Evolutionary conservation across 2,888 invertebrate species (phyloP).

Genomic region (Mimachlamys varia): DNA sequence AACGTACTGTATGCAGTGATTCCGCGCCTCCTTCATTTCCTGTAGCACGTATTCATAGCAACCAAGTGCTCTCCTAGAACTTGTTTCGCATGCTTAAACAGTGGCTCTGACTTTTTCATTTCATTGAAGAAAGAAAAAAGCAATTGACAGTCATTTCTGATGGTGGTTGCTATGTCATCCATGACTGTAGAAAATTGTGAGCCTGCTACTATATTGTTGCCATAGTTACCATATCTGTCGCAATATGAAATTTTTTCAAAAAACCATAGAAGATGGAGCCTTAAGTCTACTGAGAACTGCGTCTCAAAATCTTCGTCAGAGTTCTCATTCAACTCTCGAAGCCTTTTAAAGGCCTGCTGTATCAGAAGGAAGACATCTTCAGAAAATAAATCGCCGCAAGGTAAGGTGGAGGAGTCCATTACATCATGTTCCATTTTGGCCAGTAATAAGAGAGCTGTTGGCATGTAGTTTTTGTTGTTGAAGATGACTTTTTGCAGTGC

Average conservation of each 20-base stretch:
- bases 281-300: background rate
- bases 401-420: background rate
- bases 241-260: background rate
- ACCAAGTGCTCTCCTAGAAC: background rate
- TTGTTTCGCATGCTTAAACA: background rate
- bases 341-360: slow-evolving; percentile 4
- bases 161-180: background rate
- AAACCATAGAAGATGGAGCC: background rate
- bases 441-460: background rate
- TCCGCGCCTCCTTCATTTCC: background rate
- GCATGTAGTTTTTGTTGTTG: background rate
- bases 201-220: background rate
- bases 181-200: background rate
- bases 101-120: background rate
- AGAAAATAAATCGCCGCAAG: background rate
- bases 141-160: slow-evolving; percentile 3
- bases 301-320: background rate
- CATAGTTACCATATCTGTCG: background rate
- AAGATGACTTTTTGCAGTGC: slow-evolving; percentile 6
- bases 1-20: background rate
- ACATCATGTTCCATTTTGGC: background rate
- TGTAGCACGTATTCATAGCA: slow-evolving; percentile 1
- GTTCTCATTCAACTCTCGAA: background rate
- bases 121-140: slow-evolving; percentile 20
- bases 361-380: background rate